Evolutionary conservation across 2,113 vertebrate genomes (phyloP), one percentile per base, ranked within the genome.

Genomic region (Daubentonia madagascariensis): DNA sequence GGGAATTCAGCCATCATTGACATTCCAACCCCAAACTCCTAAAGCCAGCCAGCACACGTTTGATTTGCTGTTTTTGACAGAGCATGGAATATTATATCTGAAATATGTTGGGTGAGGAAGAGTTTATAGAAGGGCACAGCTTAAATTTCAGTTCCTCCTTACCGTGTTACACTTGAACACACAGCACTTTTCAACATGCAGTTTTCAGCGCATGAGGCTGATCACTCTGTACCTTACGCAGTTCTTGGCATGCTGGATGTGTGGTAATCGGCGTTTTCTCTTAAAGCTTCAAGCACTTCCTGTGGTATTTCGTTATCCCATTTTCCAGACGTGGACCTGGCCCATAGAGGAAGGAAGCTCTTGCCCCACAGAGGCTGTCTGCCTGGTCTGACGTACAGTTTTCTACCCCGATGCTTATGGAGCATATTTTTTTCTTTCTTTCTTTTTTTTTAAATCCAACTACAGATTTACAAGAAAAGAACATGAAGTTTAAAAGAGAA

Each of bases 31-130:
- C 23, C 43, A 70, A 65, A 65, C 32, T 35, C 28, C n/a, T 43
- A 48, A 89, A 35, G 35, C 35, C 67, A 30, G 30, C 28, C 16
- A 67, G 35, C 43, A 20, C 32, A 25, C 16, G 9, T 35, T 54
- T 80, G 43, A 28, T 86, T 85, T 88, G 32, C 75, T 68, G 1
- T 80, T 85, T 70, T 67, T 84, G 57, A 93, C 37, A 57, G 91
- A 68, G 25, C 9, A 3, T 48, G 57, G 61, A 59, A 25, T 78
- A 23, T 40, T 73, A 40, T 61, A 76, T 92, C 80, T 88, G 48
- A 70, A 68, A 79, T 61, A 37, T 9, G 2, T 57, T 40, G 37
- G 28, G 3, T 54, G 52, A 63, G 52, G 75, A 84, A 72, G 43
- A 12, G 10, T 88, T 91, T 72, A n/a, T 28, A 73, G 81, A 65